Percentiles rank a stretch among this genome's conserved stretches.
These are phyloP conservation scores for Diglossa cyanea DNA, from an alignment of 2,797 vertebrate species.

Conservation along the genomic window DNA sequence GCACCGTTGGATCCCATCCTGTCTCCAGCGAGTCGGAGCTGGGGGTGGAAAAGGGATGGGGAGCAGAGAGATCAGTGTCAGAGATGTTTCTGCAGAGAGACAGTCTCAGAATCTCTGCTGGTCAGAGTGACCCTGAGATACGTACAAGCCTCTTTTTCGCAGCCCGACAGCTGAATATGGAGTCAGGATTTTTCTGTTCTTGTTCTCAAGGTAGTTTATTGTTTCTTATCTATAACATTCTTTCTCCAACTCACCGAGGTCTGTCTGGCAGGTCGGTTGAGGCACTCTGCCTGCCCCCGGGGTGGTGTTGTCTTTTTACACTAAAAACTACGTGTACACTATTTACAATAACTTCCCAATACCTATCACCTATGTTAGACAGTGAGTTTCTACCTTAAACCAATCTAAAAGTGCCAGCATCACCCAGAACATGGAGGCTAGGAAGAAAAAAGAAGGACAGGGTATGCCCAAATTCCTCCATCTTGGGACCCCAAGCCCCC, in stretches of 20 bases:
- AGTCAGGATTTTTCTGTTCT: neutral
- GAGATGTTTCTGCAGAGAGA: neutral
- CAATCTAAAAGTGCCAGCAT: neutral
- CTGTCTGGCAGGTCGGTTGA: neutral
- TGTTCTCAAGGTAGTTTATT: neutral
- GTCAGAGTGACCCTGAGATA: neutral
- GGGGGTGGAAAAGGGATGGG: neutral
- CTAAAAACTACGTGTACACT: neutral
- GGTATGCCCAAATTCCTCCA: too few species aligned
- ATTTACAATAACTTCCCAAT: neutral
- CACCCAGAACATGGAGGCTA: neutral
- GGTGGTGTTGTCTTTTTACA: neutral
- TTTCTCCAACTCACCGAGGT: neutral
- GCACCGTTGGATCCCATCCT: fast-evolving
- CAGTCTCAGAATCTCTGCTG: neutral
- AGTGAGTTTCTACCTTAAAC: neutral
- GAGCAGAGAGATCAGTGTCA: neutral
- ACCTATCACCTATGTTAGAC: neutral
- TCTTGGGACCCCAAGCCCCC: too few species aligned
- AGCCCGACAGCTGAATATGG: neutral
- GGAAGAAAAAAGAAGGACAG: neutral
- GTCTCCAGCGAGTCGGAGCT: neutral
- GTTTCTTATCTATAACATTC: neutral
- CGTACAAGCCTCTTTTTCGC: neutral
- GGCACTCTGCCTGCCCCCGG: fast-evolving